A percentile compares a stretch with the other conserved stretches of the same genome.
Evolutionary conservation across 2,113 vertebrate genomes (phyloP).

Genomic region (Cettia cetti): DNA sequence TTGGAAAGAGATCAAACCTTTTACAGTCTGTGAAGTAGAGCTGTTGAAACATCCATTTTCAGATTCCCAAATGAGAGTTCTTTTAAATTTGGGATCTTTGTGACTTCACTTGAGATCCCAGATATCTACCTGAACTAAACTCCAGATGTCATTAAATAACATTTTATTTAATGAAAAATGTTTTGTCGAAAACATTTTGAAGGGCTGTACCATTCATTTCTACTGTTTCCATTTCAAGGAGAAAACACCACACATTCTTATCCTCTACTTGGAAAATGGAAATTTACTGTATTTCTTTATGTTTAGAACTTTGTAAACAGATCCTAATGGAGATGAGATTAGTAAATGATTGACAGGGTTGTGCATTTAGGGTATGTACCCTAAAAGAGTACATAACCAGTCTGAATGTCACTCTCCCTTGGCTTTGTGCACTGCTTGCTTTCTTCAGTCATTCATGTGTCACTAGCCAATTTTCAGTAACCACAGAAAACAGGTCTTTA

Average conservation of each 20-base stretch:
- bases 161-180: neutral
- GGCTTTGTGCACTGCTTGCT: neutral
- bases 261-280: neutral
- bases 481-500: neutral
- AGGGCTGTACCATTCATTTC: neutral
- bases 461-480: neutral
- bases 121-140: neutral
- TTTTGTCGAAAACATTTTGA: neutral
- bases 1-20: neutral
- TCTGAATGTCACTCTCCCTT: neutral
- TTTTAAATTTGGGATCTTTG: neutral
- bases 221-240: neutral
- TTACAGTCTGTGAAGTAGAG: neutral
- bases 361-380: neutral
- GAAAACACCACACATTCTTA: neutral
- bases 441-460: neutral
- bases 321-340: neutral
- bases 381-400: neutral
- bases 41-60: neutral
- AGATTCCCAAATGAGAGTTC: neutral
- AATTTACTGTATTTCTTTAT: neutral
- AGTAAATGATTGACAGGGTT: neutral
- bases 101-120: neutral
- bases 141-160: neutral
- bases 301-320: neutral